These are phyloP conservation scores for Leptinotarsa texana DNA, from an alignment of 1,140 invertebrate genomes.

Conservation along the genomic window DNA sequence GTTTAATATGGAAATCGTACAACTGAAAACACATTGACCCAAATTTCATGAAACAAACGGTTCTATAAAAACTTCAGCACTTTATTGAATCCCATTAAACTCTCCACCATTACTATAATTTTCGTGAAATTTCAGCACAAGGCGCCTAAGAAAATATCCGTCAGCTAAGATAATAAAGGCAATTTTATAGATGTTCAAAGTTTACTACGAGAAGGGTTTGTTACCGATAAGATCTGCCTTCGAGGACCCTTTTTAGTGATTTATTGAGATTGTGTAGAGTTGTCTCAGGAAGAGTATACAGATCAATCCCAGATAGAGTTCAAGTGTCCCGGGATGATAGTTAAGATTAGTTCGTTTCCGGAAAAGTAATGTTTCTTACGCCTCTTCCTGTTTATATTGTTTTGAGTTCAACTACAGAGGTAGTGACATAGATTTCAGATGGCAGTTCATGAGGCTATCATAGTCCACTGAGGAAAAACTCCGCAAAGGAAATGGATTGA, in stretches of 20 bases:
- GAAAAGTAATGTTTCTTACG: constrained; percentile 7
- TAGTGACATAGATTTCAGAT: too few relatives aligned
- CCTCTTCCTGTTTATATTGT: not conserved
- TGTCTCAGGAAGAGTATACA: constrained; percentile 16
- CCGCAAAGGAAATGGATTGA: too few relatives aligned
- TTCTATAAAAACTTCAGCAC: constrained; percentile 15
- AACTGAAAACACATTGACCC: not conserved
- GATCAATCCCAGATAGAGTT: constrained; percentile 23
- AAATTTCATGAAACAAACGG: constrained; percentile 14
- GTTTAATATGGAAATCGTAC: not conserved
- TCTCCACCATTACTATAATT: constrained; percentile 20
- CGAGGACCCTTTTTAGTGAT: constrained; percentile 19
- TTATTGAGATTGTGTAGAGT: constrained; percentile 25
- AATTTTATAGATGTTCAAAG: constrained; percentile 35
- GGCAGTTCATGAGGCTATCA: not conserved
- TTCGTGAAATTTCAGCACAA: not conserved
- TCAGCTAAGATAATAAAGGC: constrained; percentile 36
- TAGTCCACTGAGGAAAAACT: too few relatives aligned
- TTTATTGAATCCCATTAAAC: constrained; percentile 11
- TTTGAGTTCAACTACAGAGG: not conserved
- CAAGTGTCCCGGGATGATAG: constrained; percentile 25
- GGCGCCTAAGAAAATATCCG: not conserved
- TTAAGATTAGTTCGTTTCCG: constrained; percentile 17
- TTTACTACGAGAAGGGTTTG: constrained; percentile 22
- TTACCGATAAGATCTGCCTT: constrained; percentile 19